Conservation (phyloP, 1,140 invertebrate genomes). For the Phortica variegata region DNA sequence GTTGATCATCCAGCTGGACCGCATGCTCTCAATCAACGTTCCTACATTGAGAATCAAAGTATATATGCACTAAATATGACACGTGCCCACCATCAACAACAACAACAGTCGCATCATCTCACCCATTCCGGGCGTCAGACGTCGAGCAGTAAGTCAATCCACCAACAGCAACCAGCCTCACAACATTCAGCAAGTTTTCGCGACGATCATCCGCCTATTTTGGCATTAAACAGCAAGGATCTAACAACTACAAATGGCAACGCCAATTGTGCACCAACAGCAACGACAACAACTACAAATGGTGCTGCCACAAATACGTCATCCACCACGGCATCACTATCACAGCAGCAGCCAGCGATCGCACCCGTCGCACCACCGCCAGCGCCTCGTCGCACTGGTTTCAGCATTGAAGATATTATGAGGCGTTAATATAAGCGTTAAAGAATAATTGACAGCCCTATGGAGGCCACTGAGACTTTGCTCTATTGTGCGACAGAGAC, state of each 20-base stretch:
- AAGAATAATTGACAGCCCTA: too few relatives aligned
- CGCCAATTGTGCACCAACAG: too few relatives aligned
- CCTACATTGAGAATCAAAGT: slow-evolving; percentile 30
- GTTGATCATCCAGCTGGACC: slow-evolving; percentile 28
- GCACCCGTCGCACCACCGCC: slow-evolving; percentile 54
- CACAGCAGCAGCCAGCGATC: slow-evolving; percentile 56
- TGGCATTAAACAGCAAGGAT: slow-evolving; percentile 21
- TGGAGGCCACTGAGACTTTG: too few relatives aligned
- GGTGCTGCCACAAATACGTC: slow-evolving; percentile 6
- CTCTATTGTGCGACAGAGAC: too few relatives aligned
- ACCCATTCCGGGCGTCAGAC: slow-evolving; percentile 9
- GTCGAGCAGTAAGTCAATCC: slow-evolving; percentile 1
- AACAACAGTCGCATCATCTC: slow-evolving; percentile 53
- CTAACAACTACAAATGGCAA: too few relatives aligned
- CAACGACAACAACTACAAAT: slow-evolving; percentile 9
- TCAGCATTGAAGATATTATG: slow-evolving; percentile 76
- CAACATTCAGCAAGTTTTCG: slow-evolving; percentile 26
- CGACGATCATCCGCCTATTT: slow-evolving; percentile 33
- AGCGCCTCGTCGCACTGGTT: slow-evolving; percentile 65
- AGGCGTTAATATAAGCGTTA: too few relatives aligned
- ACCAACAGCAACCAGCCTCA: not conserved
- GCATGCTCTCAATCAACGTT: slow-evolving; percentile 19
- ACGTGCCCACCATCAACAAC: slow-evolving; percentile 21
- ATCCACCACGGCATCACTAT: slow-evolving; percentile 53
- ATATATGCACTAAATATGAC: slow-evolving; percentile 43